phyloP scores from a whole-genome alignment of 2,797 vertebrate species.

The Odontamblyopus rebecca region DNA sequence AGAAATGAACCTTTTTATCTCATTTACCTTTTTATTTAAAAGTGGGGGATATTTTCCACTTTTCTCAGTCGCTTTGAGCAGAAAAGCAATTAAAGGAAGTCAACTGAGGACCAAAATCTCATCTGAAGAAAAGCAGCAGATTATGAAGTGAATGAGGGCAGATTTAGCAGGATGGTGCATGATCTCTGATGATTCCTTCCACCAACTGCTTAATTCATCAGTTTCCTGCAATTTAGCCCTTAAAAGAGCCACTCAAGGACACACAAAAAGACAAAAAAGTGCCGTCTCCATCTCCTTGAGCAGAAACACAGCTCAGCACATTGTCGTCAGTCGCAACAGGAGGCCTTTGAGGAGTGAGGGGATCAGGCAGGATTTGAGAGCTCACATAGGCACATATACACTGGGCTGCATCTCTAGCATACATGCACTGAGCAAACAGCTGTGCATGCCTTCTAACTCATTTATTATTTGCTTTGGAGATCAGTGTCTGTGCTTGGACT shows the following conservation, averaged over 20 bases:
- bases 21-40: slow-evolving; percentile 84
- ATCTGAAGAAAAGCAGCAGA: slow-evolving; percentile 75
- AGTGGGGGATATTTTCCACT: slow-evolving; percentile 58
- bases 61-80: slow-evolving; percentile 71
- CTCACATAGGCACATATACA: slow-evolving; percentile 26
- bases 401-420: slow-evolving; percentile 14
- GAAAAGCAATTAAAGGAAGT: slow-evolving; percentile 85
- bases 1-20: slow-evolving; percentile 80
- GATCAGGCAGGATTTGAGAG: slow-evolving; percentile 44
- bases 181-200: slow-evolving; percentile 79
- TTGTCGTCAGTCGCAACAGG: slow-evolving; percentile 51
- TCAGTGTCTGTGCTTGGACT: slow-evolving; percentile 21
- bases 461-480: slow-evolving; percentile 19
- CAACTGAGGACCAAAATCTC: slow-evolving; percentile 82
- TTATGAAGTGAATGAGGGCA: slow-evolving; percentile 75
- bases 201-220: slow-evolving; percentile 76
- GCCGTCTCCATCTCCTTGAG: slow-evolving; percentile 57
- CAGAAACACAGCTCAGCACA: slow-evolving; percentile 52
- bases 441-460: slow-evolving; percentile 9
- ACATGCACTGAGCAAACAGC: slow-evolving; percentile 9
- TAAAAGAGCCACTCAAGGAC: slow-evolving; percentile 74
- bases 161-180: slow-evolving; percentile 76
- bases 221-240: slow-evolving; percentile 79
- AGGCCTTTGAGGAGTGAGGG: slow-evolving; percentile 54
- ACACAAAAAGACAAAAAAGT: slow-evolving; percentile 64